Percentiles rank a stretch among this genome's conserved stretches.
Evolutionary conservation across 2,888 invertebrate species (phyloP).

Genomic region (Coecobrya sp.): DNA sequence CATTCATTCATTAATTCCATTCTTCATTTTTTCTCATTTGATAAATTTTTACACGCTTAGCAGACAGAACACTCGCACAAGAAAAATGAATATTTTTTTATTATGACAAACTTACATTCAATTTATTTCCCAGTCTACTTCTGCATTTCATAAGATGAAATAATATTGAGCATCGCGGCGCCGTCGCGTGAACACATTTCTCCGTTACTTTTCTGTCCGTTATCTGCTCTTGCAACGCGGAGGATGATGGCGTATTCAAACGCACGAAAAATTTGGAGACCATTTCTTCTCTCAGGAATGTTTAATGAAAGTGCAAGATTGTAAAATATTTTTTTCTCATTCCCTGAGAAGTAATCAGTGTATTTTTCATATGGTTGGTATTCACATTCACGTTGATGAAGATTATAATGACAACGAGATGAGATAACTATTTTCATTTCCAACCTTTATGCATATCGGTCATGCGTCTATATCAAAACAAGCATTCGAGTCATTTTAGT

Average conservation of each 20-base stretch:
- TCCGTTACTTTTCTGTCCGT: not conserved
- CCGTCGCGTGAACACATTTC: slow-evolving; percentile 28
- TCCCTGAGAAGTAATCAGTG: not conserved
- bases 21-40: slow-evolving; percentile 48
- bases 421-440: not conserved
- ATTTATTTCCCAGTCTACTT: slow-evolving; percentile 13
- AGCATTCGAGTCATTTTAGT: no score
- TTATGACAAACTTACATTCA: slow-evolving; percentile 56
- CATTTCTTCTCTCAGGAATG: slow-evolving; percentile 42
- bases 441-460: no score
- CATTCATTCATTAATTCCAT: slow-evolving; percentile 47
- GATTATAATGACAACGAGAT: not conserved
- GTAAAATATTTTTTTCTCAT: slow-evolving; percentile 19
- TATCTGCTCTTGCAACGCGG: no score
- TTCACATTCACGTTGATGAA: not conserved
- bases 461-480: no score
- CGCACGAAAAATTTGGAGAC: slow-evolving; percentile 44
- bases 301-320: slow-evolving; percentile 57
- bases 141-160: not conserved
- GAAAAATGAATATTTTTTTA: not conserved
- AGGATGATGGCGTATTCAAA: no score
- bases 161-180: not conserved
- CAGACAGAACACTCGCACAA: not conserved
- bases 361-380: not conserved
- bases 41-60: slow-evolving; percentile 43